Conservation (phyloP, 2,113 vertebrate species). For the Pterocles burchelli region DNA sequence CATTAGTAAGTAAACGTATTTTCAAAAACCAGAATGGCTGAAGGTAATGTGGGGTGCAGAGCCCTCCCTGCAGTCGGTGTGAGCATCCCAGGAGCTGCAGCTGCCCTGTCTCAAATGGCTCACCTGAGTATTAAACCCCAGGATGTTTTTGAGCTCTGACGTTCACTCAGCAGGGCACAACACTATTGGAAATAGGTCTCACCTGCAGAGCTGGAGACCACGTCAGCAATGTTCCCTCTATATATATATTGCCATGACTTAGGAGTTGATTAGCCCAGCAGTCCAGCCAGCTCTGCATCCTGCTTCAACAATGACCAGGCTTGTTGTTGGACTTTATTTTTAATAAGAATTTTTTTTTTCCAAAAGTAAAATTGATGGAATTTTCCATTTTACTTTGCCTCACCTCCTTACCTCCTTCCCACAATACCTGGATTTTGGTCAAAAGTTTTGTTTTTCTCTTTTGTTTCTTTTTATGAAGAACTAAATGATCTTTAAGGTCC, state of each 20-base stretch:
- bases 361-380: not conserved
- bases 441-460: not conserved
- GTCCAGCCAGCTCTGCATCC: not conserved
- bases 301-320: not conserved
- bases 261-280: not conserved
- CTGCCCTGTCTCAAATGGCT: not conserved
- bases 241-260: not conserved
- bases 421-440: not conserved
- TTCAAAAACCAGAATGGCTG: not conserved
- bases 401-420: not conserved
- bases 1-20: not conserved
- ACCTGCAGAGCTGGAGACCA: not conserved
- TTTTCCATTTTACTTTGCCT: not conserved
- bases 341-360: too few species aligned
- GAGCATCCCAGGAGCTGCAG: not conserved
- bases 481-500: too few species aligned
- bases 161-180: rapidly evolving
- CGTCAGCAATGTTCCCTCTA: not conserved
- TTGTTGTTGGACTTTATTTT: not conserved
- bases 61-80: not conserved
- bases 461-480: too few species aligned
- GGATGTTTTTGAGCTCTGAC: not conserved
- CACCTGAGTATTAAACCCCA: not conserved
- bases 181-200: not conserved
- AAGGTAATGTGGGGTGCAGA: not conserved